Evolutionary conservation across 23 tunicate genomes (phyloP), one percentile per base, ranked within the genome.

Genomic region (Phallusia fumigata): DNA sequence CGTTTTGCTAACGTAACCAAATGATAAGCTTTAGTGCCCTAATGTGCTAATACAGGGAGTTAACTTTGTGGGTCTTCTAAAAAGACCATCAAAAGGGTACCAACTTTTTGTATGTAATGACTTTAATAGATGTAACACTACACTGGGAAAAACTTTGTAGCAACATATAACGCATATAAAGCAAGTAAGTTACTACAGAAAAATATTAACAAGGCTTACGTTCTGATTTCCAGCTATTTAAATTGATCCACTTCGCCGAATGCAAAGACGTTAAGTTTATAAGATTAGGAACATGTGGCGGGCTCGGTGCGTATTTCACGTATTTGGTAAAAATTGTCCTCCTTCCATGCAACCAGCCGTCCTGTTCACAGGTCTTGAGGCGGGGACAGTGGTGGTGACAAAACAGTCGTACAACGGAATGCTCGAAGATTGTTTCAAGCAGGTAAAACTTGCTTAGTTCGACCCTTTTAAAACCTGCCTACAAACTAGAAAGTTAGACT

Each of bases 211-310:
- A 58, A 58, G 3, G 16, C 69, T 21, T 58, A 13, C 69, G 2
- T 58, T 58, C 13, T 21, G 76, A 24, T 33, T 79, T 52, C 18
- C 84, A 94, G 98, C 35, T 94, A 31, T 74, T 90, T 53, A 95
- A 95, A 52, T 64, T 95, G 52, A 34, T 90, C 35, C 87, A 87
- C 53, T 90, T 87, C 58, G 86, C 99, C 12, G 79, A 72, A 15
- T 86, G 92, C 73, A 75, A 45, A 16, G 95, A 95, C 82, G 95
- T 95, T 64, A 72, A 82, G 31, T 79, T 95, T 36, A 80, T 95
- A 32, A 79, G 99, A 35, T 76, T 95, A 33, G 99, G 99, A 52
- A 91, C 95, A 15, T 91, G 89, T 50, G 99, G 99, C 18, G 99
- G 99, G 2, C 73, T 95, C 0, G 99, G 99, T 95, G 30, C 65